A percentile compares a stretch with the other conserved stretches of the same genome.
Evolutionary conservation across 2,888 invertebrate genomes (phyloP).

Genomic region (Lithosia quadra): DNA sequence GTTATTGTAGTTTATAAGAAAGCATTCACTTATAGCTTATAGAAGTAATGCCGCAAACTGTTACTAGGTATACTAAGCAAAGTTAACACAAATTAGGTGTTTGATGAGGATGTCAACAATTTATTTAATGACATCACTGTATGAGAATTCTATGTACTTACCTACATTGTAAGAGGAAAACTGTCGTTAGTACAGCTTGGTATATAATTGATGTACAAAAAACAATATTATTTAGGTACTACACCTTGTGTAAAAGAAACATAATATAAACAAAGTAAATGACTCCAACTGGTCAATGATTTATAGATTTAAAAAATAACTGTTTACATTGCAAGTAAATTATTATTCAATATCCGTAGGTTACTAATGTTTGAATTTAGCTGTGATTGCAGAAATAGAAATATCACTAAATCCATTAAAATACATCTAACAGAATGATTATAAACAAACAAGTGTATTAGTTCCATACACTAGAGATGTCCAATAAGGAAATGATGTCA

Average conservation of each 20-base stretch:
- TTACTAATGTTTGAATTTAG: neutral
- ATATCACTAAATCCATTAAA: neutral
- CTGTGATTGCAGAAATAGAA: too few species aligned
- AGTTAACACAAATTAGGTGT: slow-evolving; percentile 23
- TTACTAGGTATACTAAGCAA: slow-evolving; percentile 2
- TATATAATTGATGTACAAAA: slow-evolving; percentile 6
- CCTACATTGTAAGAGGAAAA: slow-evolving; percentile 11
- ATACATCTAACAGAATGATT: neutral
- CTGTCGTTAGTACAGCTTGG: neutral
- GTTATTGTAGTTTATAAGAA: neutral
- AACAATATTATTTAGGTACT: neutral
- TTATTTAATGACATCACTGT: slow-evolving; percentile 27
- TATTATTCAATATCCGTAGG: neutral
- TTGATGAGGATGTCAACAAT: slow-evolving; percentile 35
- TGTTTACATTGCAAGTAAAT: neutral
- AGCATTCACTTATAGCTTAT: neutral
- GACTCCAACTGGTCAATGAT: neutral
- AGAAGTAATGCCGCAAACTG: neutral
- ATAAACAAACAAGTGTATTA: slow-evolving; percentile 14
- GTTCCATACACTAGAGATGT: slow-evolving; percentile 26
- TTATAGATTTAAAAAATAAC: neutral
- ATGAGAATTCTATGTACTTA: slow-evolving; percentile 1
- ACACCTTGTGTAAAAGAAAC: neutral
- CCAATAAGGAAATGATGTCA: slow-evolving; percentile 53
- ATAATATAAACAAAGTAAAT: neutral